Evolutionary conservation across 2,888 invertebrate genomes (phyloP).

Genomic region (Noctua janthina): DNA sequence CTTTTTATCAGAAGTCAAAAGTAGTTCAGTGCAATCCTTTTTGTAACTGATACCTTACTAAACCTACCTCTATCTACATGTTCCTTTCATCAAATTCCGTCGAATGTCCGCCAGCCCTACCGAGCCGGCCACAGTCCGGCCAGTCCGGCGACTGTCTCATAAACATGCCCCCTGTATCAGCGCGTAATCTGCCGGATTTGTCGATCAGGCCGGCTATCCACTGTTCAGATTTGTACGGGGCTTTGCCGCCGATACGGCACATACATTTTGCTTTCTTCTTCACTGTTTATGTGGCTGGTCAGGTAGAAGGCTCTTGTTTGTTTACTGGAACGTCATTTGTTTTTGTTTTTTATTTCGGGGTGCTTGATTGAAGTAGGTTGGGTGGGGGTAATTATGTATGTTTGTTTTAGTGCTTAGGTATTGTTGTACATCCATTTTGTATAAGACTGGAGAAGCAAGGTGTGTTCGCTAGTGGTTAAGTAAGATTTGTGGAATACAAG

Average conservation of each 20-base stretch:
- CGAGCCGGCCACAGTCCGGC: slow-evolving; percentile 76
- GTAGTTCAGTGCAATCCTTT: not conserved
- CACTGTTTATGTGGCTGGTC: slow-evolving; percentile 85
- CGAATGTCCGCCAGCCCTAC: slow-evolving; percentile 75
- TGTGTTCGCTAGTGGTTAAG: too few species aligned
- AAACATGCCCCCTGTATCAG: slow-evolving; percentile 89
- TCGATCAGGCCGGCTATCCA: slow-evolving; percentile 90
- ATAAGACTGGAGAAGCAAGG: too few species aligned
- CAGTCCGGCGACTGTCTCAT: slow-evolving; percentile 84
- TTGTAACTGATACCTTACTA: too few species aligned
- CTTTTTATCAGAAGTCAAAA: not conserved
- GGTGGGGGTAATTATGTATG: slow-evolving; percentile 22
- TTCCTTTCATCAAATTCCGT: not conserved
- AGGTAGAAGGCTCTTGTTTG: slow-evolving; percentile 79
- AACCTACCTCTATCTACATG: not conserved
- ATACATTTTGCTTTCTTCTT: slow-evolving; percentile 89
- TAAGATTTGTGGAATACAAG: too few species aligned
- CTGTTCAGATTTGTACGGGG: slow-evolving; percentile 89
- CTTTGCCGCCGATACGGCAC: slow-evolving; percentile 87
- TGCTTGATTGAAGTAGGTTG: slow-evolving; percentile 20
- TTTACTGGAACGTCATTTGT: slow-evolving; percentile 69
- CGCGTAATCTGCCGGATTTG: slow-evolving; percentile 90
- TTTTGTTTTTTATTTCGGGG: slow-evolving; percentile 48
- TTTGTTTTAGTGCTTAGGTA: too few species aligned
- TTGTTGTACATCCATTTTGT: too few species aligned